Percentiles rank a stretch among this genome's conserved stretches.
Evolutionary conservation across 1,140 invertebrate genomes (phyloP).

Genomic region (Wasmannia auropunctata): DNA sequence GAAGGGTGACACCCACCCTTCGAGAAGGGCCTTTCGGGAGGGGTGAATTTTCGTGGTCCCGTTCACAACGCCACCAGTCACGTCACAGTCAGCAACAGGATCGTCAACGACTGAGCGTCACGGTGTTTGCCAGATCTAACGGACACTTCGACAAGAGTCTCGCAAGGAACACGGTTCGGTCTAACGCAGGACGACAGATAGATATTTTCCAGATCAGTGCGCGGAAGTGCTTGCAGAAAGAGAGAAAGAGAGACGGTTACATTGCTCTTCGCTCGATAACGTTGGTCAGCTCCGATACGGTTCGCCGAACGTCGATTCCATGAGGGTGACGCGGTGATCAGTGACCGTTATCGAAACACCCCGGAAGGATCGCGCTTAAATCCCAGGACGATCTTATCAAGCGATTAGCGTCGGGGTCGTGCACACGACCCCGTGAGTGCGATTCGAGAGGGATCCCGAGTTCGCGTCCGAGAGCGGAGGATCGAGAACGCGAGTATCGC

Average conservation of each 20-base stretch:
- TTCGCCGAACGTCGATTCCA: not conserved
- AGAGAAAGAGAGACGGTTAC: not conserved
- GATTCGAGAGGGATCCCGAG: slow-evolving; percentile 22
- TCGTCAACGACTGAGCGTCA: slow-evolving; percentile 30
- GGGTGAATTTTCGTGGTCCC: slow-evolving; percentile 71
- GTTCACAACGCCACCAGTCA: slow-evolving; percentile 25
- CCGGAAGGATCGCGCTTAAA: slow-evolving; percentile 49
- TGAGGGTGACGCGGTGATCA: slow-evolving; percentile 14
- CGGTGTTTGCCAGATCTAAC: slow-evolving; percentile 31
- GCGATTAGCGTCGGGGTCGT: slow-evolving; percentile 43
- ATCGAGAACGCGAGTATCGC: slow-evolving; percentile 6
- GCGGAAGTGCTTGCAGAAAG: slow-evolving; percentile 8
- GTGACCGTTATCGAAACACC: slow-evolving; percentile 34
- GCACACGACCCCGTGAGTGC: slow-evolving; percentile 34
- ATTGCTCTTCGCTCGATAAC: not conserved
- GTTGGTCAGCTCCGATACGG: not conserved
- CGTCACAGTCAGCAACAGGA: slow-evolving; percentile 71
- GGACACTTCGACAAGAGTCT: slow-evolving; percentile 22
- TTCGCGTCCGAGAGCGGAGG: not conserved
- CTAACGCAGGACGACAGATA: not conserved
- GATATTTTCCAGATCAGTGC: slow-evolving; percentile 21
- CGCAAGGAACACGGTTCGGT: not conserved
- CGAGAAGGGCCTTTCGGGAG: slow-evolving; percentile 65
- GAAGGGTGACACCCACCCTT: slow-evolving; percentile 78
- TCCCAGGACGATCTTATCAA: slow-evolving; percentile 42